Conservation (phyloP, 2,113 vertebrate genomes). For the Narcine bancroftii region DNA sequence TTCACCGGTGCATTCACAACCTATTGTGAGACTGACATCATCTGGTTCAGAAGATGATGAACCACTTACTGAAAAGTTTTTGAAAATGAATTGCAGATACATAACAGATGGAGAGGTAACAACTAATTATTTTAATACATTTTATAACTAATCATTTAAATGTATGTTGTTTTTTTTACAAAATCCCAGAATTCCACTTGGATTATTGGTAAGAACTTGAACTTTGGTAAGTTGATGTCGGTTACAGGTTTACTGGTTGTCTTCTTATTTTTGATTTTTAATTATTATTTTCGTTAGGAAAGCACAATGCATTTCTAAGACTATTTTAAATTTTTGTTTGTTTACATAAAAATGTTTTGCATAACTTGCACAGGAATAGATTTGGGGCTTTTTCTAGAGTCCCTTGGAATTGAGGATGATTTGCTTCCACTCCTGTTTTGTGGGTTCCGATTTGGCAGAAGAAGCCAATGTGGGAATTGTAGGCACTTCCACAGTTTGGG, state of each 20-base stretch:
- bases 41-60: slow-evolving; percentile 83
- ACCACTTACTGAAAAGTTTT: slow-evolving; percentile 80
- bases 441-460: too few species aligned
- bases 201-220: not conserved
- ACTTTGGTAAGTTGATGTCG: not conserved
- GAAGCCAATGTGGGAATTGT: too few species aligned
- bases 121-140: not conserved
- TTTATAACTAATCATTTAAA: not conserved
- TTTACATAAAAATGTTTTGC: not conserved
- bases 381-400: too few species aligned
- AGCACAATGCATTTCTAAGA: not conserved
- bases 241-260: not conserved
- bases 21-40: slow-evolving; percentile 72
- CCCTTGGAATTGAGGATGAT: too few species aligned
- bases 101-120: slow-evolving; percentile 94
- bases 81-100: slow-evolving; percentile 98
- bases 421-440: too few species aligned
- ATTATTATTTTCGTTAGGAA: not conserved
- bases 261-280: not conserved
- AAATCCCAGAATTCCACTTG: not conserved
- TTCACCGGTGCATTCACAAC: slow-evolving; percentile 48
- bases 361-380: not conserved
- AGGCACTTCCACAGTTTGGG: too few species aligned
- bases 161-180: not conserved
- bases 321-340: not conserved